phyloP scores from a whole-genome alignment of 1,140 invertebrate genomes.

The Campodea augens region DNA sequence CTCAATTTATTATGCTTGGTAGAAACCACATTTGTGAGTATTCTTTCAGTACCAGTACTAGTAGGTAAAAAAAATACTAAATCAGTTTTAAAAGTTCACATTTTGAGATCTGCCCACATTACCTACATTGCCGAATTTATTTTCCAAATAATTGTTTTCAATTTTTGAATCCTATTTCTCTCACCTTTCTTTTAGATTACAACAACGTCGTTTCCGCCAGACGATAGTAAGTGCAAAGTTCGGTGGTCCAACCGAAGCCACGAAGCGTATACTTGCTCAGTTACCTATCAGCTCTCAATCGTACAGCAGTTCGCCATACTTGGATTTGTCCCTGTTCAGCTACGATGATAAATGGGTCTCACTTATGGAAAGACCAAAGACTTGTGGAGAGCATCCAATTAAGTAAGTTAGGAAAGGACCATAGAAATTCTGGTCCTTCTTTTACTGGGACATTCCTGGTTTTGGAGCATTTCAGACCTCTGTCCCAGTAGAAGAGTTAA shows the following conservation, averaged over 20 bases:
- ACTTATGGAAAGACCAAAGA: constrained; percentile 83
- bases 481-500: too few relatives aligned
- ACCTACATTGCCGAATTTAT: too few relatives aligned
- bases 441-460: too few relatives aligned
- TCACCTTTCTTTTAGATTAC: constrained; percentile 20
- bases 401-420: constrained; percentile 31
- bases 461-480: too few relatives aligned
- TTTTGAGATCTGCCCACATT: too few relatives aligned
- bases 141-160: too few relatives aligned
- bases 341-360: constrained; percentile 95
- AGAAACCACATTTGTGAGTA: too few relatives aligned
- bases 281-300: constrained; percentile 90
- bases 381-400: constrained; percentile 82
- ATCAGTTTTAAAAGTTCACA: too few relatives aligned
- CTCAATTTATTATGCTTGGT: too few relatives aligned
- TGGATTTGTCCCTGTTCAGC: constrained; percentile 80
- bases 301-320: constrained; percentile 78
- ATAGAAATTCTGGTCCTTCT: too few relatives aligned
- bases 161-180: constrained; percentile 6
- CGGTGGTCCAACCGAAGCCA: constrained; percentile 67
- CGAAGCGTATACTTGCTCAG: constrained; percentile 72
- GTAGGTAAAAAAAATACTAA: too few relatives aligned
- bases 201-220: constrained; percentile 57
- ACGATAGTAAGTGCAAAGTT: constrained; percentile 72
- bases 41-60: too few relatives aligned